Evolutionary conservation across 1,140 invertebrate species (phyloP).

Genomic region (Solen grandis): DNA sequence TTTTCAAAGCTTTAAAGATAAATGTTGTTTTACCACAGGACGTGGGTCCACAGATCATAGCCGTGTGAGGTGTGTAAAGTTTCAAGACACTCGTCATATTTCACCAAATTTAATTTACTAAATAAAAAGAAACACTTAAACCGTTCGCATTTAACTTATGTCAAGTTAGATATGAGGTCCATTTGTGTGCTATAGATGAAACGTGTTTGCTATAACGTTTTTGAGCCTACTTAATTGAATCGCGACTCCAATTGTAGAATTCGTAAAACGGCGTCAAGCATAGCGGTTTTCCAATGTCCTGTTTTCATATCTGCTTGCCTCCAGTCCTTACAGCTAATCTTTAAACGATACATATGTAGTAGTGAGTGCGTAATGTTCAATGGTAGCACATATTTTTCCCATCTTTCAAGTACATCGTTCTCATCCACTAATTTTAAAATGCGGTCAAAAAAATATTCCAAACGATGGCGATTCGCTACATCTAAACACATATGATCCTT

Average conservation of each 20-base stretch:
- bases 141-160: not conserved
- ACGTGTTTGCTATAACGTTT: too few relatives aligned
- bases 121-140: not conserved
- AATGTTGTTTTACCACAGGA: not conserved
- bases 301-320: constrained; percentile 16
- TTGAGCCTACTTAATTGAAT: not conserved
- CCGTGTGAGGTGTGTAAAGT: not conserved
- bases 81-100: not conserved
- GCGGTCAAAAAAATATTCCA: not conserved
- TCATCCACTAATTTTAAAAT: not conserved
- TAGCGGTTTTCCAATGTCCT: not conserved
- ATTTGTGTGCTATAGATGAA: not conserved
- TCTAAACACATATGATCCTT: not conserved
- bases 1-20: not conserved
- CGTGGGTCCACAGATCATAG: not conserved
- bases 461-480: not conserved
- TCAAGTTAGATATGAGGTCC: not conserved
- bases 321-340: constrained; percentile 14
- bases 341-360: not conserved
- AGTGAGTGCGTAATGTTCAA: not conserved
- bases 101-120: not conserved
- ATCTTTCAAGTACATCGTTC: not conserved
- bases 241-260: not conserved
- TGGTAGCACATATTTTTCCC: not conserved
- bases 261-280: not conserved